Evolutionary conservation across 1,140 invertebrate species (phyloP).

Genomic region (Calephelis virginiensis): DNA sequence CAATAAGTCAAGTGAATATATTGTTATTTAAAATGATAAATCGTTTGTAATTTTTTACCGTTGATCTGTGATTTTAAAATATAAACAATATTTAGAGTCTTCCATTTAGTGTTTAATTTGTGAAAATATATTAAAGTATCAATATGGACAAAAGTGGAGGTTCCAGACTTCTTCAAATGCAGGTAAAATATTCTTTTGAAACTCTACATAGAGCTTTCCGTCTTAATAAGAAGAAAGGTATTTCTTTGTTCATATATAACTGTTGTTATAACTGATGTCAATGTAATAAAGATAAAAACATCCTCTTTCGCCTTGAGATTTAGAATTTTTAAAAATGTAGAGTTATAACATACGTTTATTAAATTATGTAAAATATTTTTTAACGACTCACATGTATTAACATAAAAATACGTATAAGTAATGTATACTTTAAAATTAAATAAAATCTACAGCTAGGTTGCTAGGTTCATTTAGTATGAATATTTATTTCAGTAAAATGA

Average conservation of each 20-base stretch:
- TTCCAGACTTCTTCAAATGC: conserved; percentile 79
- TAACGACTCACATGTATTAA: too few relatives aligned
- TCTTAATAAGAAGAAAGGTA: neutral
- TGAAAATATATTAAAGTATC: conserved; percentile 18
- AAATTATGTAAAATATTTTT: too few relatives aligned
- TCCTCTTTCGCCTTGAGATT: too few relatives aligned
- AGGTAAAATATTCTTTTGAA: conserved; percentile 53
- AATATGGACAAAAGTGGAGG: conserved; percentile 64
- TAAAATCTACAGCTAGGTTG: too few relatives aligned
- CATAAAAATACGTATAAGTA: too few relatives aligned
- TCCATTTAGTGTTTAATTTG: conserved; percentile 34
- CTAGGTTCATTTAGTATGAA: too few relatives aligned
- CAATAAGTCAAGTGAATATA: conserved; percentile 36
- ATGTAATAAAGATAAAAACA: neutral
- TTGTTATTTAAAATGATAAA: conserved; percentile 51
- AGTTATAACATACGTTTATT: too few relatives aligned
- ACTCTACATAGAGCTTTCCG: neutral
- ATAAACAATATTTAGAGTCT: conserved; percentile 24
- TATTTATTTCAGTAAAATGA: too few relatives aligned
- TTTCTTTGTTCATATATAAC: neutral
- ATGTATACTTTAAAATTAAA: too few relatives aligned
- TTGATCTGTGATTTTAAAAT: conserved; percentile 24
- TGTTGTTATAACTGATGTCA: neutral
- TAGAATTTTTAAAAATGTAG: too few relatives aligned
- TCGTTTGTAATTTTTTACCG: conserved; percentile 41